Evolutionary conservation across 2,113 vertebrate genomes (phyloP).

Genomic region (Semnornis frantzii): DNA sequence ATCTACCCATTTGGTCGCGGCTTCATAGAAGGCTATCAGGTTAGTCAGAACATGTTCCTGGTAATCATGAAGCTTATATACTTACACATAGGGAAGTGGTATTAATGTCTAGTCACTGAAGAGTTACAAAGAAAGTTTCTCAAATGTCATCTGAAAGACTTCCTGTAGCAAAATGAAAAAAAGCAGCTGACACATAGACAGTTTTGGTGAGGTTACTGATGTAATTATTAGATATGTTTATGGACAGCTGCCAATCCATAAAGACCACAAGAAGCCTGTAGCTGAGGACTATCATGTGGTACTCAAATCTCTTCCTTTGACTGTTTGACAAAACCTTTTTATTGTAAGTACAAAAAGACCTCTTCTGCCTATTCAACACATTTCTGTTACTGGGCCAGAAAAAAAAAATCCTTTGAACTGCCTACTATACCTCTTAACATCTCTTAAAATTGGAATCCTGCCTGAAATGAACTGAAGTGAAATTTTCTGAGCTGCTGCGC

Average conservation of each 20-base stretch:
- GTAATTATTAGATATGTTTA: neutral
- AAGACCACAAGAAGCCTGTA: neutral
- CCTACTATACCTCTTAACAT: neutral
- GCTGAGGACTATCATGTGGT: neutral
- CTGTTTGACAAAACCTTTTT: neutral
- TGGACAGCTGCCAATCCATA: neutral
- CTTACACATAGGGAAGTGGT: too few species aligned
- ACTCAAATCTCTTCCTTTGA: neutral
- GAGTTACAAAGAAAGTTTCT: neutral
- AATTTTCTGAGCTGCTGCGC: neutral
- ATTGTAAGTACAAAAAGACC: neutral
- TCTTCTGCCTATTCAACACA: neutral
- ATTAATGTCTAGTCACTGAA: neutral
- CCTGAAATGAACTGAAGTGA: neutral
- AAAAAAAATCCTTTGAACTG: rapidly evolving
- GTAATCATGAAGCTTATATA: neutral
- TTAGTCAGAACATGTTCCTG: neutral
- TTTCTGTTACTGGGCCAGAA: neutral
- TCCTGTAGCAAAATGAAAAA: neutral
- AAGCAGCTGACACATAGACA: neutral
- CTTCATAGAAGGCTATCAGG: too few species aligned
- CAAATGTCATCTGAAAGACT: neutral
- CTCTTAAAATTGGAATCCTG: neutral
- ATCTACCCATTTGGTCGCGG: too few species aligned
- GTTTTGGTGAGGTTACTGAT: neutral